Evolutionary conservation across 1,140 invertebrate species (phyloP).

Genomic region (Drosophila bifasciata): DNA sequence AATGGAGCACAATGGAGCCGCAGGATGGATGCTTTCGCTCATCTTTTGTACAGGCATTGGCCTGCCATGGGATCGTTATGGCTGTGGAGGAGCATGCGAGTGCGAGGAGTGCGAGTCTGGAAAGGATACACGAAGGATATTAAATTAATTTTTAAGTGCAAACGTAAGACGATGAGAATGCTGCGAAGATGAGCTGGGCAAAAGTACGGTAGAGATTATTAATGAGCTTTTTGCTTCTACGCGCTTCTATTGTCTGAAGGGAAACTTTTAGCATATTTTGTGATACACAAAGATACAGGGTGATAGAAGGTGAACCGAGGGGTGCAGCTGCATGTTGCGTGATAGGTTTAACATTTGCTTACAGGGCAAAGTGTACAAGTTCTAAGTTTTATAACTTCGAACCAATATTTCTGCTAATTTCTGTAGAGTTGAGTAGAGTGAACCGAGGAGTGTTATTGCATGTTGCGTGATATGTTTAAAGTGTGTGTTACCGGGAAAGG

Average conservation of each 20-base stretch:
- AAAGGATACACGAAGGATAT: slow-evolving; percentile 77
- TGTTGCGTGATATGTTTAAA: no score
- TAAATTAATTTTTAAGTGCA: slow-evolving; percentile 82
- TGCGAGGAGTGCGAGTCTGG: slow-evolving; percentile 24
- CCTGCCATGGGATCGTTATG: slow-evolving; percentile 55
- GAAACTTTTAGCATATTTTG: slow-evolving; percentile 67
- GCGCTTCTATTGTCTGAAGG: slow-evolving; percentile 70
- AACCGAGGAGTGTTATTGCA: no score
- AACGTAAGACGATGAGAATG: slow-evolving; percentile 54
- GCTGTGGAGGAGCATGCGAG: slow-evolving; percentile 60
- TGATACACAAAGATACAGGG: slow-evolving; percentile 42
- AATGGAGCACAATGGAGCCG: no score
- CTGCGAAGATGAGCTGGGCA: slow-evolving; percentile 30
- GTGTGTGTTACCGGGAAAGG: no score
- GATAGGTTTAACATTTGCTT: no score
- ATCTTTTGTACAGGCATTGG: slow-evolving; percentile 32
- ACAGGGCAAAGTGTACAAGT: no score
- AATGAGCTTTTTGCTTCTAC: slow-evolving; percentile 76
- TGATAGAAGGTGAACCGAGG: slow-evolving; percentile 12
- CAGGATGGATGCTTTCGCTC: slow-evolving; percentile 45
- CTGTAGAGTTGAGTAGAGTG: no score
- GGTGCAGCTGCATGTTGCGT: no score
- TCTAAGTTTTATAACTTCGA: no score
- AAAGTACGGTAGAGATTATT: slow-evolving; percentile 34
- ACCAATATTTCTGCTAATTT: no score